Evolutionary conservation across 1,140 invertebrate species (phyloP).

Genomic region (Tetraneura akinire): DNA sequence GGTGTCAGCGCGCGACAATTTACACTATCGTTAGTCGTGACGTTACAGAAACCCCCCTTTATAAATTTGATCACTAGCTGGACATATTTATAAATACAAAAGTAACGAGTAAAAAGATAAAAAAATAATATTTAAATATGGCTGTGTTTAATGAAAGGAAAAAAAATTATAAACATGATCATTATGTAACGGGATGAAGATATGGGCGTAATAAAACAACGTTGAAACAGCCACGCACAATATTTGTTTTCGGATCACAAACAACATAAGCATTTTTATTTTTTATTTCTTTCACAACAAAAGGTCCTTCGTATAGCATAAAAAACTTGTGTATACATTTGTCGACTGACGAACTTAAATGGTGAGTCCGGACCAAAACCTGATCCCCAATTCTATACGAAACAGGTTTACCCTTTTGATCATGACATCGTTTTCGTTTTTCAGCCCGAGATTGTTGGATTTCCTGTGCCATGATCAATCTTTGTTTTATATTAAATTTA

Average conservation of each 20-base stretch:
- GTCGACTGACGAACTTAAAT: neutral
- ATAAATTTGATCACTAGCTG: no score
- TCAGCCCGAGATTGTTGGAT: neutral
- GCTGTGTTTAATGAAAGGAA: no score
- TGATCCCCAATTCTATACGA: neutral
- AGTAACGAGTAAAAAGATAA: no score
- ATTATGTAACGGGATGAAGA: neutral
- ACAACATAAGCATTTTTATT: neutral
- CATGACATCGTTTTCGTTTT: neutral
- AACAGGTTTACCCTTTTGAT: neutral
- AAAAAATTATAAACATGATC: no score
- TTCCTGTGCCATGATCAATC: neutral
- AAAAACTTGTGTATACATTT: constrained; percentile 1
- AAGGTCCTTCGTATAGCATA: neutral
- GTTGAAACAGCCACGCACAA: neutral
- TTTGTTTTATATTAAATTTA: neutral
- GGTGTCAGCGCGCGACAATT: no score
- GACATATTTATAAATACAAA: no score
- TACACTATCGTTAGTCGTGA: no score
- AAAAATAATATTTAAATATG: neutral
- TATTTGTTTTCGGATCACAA: neutral
- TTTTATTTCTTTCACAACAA: neutral
- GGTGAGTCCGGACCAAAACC: neutral
- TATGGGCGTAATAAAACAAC: neutral
- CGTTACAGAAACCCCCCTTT: constrained; percentile 1